A percentile compares a stretch with the other conserved stretches of the same genome.
These are phyloP conservation scores for Eupithecia insigniata DNA, from an alignment of 2,888 invertebrate species.

Conservation along the genomic window DNA sequence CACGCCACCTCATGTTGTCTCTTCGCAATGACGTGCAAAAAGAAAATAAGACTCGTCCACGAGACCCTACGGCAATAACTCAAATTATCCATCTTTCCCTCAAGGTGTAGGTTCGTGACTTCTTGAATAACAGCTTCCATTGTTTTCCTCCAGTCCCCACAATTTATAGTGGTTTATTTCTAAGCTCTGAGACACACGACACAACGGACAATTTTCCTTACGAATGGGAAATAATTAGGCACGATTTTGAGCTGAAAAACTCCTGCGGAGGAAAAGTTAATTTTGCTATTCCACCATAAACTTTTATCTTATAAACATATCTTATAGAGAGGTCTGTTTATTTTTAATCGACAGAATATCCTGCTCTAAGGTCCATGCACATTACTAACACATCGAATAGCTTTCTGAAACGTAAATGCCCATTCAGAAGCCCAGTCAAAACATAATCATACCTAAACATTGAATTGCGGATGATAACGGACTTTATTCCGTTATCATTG, in stretches of 20 bases:
- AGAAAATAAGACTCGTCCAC: background rate
- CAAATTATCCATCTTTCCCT: background rate
- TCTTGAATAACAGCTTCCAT: background rate
- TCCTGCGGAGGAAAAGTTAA: background rate
- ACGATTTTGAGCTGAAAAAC: background rate
- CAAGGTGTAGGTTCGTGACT: background rate
- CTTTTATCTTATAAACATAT: background rate
- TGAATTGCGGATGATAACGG: no score
- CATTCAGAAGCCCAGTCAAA: no score
- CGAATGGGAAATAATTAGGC: background rate
- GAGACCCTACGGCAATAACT: background rate
- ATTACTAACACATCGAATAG: background rate
- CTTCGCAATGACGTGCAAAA: background rate
- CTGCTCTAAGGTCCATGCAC: background rate
- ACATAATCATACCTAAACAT: no score
- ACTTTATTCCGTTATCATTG: no score
- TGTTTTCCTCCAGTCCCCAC: background rate
- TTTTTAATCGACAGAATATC: background rate
- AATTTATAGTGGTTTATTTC: slow-evolving; percentile 3
- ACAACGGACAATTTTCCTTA: background rate
- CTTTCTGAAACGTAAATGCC: no score
- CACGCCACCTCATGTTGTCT: background rate
- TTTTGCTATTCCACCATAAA: background rate
- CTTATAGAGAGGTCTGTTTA: background rate
- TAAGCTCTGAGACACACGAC: background rate